A percentile compares a stretch with the other conserved stretches of the same genome.
Evolutionary conservation across 2,888 invertebrate genomes (phyloP).

Genomic region (Eupithecia inturbata): DNA sequence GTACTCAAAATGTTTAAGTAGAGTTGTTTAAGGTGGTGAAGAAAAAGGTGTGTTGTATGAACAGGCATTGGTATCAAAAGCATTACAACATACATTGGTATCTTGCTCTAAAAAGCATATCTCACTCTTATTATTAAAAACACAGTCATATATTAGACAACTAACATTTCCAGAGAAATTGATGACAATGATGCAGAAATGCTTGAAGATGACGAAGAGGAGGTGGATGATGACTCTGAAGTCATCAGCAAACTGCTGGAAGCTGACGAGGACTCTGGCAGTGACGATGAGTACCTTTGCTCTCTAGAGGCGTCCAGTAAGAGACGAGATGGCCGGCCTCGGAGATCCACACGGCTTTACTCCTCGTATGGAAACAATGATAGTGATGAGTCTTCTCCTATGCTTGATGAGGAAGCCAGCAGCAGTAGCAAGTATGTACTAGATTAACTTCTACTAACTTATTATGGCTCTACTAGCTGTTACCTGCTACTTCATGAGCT

Average conservation of each 20-base stretch:
- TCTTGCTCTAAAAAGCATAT: not conserved
- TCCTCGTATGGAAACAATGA: slow-evolving; percentile 57
- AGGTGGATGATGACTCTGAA: slow-evolving; percentile 71
- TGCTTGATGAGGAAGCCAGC: slow-evolving; percentile 50
- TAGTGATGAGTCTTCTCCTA: slow-evolving; percentile 52
- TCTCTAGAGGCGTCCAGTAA: slow-evolving; percentile 53
- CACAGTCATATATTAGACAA: not conserved
- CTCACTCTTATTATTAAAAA: not conserved
- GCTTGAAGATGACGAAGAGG: slow-evolving; percentile 59
- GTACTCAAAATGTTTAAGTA: not conserved
- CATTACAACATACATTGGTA: too few relatives aligned
- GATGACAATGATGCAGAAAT: slow-evolving; percentile 53
- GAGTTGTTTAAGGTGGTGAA: not conserved
- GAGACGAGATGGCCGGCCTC: slow-evolving; percentile 47
- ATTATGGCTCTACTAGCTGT: too few relatives aligned
- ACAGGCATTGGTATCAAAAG: not conserved
- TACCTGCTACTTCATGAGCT: too few relatives aligned
- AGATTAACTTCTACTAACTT: not conserved
- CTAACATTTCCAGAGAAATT: slow-evolving; percentile 42
- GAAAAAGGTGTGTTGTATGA: not conserved
- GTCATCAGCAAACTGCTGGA: slow-evolving; percentile 74
- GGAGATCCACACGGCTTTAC: slow-evolving; percentile 62
- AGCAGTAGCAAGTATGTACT: slow-evolving; percentile 48
- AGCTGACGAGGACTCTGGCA: slow-evolving; percentile 65
- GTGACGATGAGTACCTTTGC: slow-evolving; percentile 67